These are phyloP conservation scores for Cirrhinus molitorella DNA, from an alignment of 2,797 vertebrate species.

Conservation along the genomic window DNA sequence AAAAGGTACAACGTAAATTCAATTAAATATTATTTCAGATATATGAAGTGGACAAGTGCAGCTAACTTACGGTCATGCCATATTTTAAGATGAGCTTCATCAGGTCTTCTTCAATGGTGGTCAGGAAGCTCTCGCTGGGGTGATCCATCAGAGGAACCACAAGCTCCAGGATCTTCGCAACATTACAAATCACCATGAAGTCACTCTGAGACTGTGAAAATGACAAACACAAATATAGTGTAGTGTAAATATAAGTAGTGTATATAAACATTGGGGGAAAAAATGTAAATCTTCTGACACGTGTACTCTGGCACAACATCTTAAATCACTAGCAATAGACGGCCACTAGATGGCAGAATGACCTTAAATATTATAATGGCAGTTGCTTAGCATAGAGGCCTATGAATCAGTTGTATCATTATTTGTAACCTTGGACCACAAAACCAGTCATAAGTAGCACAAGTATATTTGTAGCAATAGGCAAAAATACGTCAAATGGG, in stretches of 20 bases:
- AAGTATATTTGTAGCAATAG: too few relatives aligned
- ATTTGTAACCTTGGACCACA: too few relatives aligned
- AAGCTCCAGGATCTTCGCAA: conserved; percentile 96
- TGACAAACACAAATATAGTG: conserved; percentile 12
- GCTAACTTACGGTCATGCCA: conserved; percentile 92
- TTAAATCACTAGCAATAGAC: background rate
- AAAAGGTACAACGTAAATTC: background rate
- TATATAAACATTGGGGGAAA: background rate
- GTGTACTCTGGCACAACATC: background rate
- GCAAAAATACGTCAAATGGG: too few relatives aligned
- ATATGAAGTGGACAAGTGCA: background rate
- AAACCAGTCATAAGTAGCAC: too few relatives aligned
- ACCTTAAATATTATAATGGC: background rate
- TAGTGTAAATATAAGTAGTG: too few relatives aligned
- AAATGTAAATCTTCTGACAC: background rate
- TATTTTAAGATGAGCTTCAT: conserved; percentile 99
- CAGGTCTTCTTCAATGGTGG: conserved; percentile 97
- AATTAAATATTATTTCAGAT: background rate
- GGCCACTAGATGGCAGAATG: conserved; percentile 37
- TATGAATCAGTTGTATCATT: background rate
- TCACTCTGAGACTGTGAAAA: conserved; percentile 92
- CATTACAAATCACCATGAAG: conserved; percentile 99
- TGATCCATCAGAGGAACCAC: conserved; percentile 98
- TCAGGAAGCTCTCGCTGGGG: conserved; percentile 95
- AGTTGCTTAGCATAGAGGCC: background rate